phyloP scores from a whole-genome alignment of 2,797 vertebrate genomes.

The Somateria mollissima region DNA sequence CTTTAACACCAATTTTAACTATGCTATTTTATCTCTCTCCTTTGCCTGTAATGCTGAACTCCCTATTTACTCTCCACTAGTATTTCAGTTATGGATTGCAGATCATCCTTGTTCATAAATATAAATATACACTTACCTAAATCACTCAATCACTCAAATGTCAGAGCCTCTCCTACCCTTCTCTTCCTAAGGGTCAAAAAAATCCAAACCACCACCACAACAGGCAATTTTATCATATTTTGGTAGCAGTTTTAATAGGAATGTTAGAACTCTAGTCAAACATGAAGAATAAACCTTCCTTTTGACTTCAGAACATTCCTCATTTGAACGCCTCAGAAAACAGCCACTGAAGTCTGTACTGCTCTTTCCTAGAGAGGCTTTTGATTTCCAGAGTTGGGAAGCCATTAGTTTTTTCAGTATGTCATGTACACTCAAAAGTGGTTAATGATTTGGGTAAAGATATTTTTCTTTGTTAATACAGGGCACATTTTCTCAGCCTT shows the following conservation, averaged over 20 bases:
- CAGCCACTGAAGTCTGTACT: neutral
- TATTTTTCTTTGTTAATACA: neutral
- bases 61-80: neutral
- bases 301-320: neutral
- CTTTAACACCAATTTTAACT: neutral
- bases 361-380: neutral
- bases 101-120: neutral
- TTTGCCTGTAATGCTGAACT: neutral
- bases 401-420: neutral
- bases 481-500: neutral
- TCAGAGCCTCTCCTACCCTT: neutral
- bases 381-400: neutral
- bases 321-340: neutral
- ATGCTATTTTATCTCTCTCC: neutral
- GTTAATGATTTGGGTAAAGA: slow-evolving; percentile 12
- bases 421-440: neutral
- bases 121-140: neutral
- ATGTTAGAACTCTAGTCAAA: neutral
- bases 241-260: neutral
- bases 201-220: neutral
- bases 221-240: neutral
- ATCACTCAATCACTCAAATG: neutral
- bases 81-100: neutral
- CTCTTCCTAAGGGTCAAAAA: neutral
- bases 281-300: neutral